Evolutionary conservation across 35 echinoderm and acorn worm genomes (phyloP).

Genomic region (Holothuria glaberrima): DNA sequence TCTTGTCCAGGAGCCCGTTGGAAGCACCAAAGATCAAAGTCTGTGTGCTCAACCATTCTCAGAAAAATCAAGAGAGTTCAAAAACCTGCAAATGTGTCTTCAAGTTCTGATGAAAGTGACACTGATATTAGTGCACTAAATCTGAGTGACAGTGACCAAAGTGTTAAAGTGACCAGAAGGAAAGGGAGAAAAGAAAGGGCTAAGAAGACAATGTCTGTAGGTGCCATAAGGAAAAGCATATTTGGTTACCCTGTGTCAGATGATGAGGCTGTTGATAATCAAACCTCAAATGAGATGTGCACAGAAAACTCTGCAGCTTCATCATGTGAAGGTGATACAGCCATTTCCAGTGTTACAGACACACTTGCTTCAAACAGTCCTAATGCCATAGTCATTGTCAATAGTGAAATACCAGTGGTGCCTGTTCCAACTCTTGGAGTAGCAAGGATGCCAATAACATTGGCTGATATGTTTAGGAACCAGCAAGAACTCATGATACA

Average conservation of each 20-base stretch:
- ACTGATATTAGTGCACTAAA: background rate
- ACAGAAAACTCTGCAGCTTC: too few relatives aligned
- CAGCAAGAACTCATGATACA: background rate
- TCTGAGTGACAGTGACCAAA: background rate
- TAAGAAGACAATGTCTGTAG: background rate
- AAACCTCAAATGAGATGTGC: background rate
- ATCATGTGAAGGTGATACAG: too few relatives aligned
- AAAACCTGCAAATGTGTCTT: background rate
- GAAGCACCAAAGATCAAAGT: constrained; percentile 36
- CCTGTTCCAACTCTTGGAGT: background rate
- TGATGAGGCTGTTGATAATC: constrained; percentile 60
- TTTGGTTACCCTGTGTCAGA: constrained; percentile 56
- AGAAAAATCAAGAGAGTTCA: constrained; percentile 19
- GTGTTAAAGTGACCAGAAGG: background rate
- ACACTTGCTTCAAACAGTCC: too few relatives aligned
- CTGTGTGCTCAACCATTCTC: constrained; percentile 7
- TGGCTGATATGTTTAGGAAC: background rate
- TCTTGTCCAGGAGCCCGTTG: too few relatives aligned
- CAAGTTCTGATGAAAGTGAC: constrained; percentile 49
- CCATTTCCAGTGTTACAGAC: too few relatives aligned
- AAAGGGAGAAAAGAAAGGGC: background rate
- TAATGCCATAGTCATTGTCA: too few relatives aligned
- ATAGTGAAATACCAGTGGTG: too few relatives aligned
- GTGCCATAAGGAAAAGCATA: too few relatives aligned
- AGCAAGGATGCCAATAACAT: background rate